phyloP scores from a whole-genome alignment of 2,113 vertebrate genomes.

The Neofelis nebulosa region DNA sequence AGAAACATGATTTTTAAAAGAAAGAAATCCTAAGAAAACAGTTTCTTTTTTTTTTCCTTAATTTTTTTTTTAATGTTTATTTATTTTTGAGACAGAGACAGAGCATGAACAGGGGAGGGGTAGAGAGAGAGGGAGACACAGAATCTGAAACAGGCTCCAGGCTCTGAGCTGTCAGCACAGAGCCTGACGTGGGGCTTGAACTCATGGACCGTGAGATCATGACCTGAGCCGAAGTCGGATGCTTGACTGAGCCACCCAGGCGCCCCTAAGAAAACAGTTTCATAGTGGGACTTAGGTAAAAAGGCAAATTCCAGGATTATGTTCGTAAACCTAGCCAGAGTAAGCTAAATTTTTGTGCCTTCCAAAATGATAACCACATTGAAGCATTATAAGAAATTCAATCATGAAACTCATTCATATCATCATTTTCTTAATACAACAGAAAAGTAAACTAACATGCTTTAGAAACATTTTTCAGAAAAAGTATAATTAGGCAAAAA shows the following conservation, averaged over 20 bases:
- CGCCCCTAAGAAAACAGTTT: background rate
- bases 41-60: background rate
- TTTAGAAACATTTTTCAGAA: background rate
- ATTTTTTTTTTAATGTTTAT: too few species aligned
- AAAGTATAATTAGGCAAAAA: background rate
- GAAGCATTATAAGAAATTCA: background rate
- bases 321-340: background rate
- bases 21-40: background rate
- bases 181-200: too few species aligned
- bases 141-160: too few species aligned
- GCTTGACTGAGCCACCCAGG: too few species aligned
- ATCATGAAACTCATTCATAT: background rate
- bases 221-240: too few species aligned
- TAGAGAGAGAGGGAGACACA: too few species aligned
- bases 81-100: too few species aligned
- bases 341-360: background rate
- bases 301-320: background rate
- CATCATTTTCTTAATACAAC: background rate
- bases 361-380: background rate
- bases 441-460: background rate
- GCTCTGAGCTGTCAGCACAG: too few species aligned
- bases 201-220: too few species aligned
- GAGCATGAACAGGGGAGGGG: too few species aligned
- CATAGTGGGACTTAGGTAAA: background rate
- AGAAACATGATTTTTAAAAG: background rate